A percentile compares a stretch with the other conserved stretches of the same genome.
Conservation (phyloP, 2,888 invertebrate genomes). For the Cryptosula pallasiana region DNA sequence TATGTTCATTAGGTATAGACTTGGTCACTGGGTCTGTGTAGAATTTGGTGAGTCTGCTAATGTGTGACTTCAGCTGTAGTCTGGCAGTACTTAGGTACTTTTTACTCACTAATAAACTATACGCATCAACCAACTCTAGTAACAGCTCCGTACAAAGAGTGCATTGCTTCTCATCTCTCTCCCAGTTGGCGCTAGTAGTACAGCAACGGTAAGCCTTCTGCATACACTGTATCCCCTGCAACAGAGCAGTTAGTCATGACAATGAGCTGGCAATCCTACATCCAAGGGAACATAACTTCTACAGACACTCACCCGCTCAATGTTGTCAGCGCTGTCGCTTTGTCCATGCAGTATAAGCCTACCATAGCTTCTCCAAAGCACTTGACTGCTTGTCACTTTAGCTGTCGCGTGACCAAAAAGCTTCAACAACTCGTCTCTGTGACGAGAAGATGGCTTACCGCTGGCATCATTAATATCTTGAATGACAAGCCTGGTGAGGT, state of each 20-base stretch:
- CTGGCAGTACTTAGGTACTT: constrained; percentile 10
- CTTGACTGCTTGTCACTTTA: constrained; percentile 61
- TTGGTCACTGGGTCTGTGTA: constrained; percentile 15
- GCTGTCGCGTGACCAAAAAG: constrained; percentile 69
- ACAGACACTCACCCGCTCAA: constrained; percentile 29
- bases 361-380: constrained; percentile 78
- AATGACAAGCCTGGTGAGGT: constrained; percentile 67
- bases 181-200: constrained; percentile 64
- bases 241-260: too few relatives aligned
- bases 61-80: constrained; percentile 4
- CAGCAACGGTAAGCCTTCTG: constrained; percentile 70
- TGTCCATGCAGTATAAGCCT: constrained; percentile 46
- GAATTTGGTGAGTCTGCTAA: background rate
- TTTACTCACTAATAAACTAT: background rate
- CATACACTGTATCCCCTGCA: constrained; percentile 61
- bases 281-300: background rate
- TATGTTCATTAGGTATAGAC: background rate
- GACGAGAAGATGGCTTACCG: constrained; percentile 56
- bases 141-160: constrained; percentile 57
- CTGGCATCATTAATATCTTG: constrained; percentile 62
- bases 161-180: constrained; percentile 56
- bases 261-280: too few relatives aligned
- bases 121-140: constrained; percentile 33
- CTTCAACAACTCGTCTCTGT: constrained; percentile 61
- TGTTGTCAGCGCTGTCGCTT: constrained; percentile 27